Evolutionary conservation across 2,113 vertebrate species (phyloP).

Genomic region (Zosterops borbonicus): DNA sequence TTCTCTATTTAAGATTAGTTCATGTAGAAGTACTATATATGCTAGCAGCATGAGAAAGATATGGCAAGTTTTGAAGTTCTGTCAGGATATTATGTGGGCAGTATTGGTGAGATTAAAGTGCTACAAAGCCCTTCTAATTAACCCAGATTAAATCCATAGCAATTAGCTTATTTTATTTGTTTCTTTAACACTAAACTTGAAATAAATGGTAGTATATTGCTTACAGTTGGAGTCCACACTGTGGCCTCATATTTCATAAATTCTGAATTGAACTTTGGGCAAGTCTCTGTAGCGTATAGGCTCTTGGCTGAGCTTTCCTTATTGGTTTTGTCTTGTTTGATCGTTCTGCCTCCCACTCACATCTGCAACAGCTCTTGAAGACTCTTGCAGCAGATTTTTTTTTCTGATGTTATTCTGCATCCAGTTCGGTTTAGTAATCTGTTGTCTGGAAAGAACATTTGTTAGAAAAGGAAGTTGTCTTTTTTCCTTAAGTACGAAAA

Average conservation of each 20-base stretch:
- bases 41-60: background rate
- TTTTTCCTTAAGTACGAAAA: background rate
- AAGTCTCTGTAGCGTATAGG: background rate
- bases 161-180: background rate
- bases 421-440: background rate
- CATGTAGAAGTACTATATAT: background rate
- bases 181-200: background rate
- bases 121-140: background rate
- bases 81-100: background rate
- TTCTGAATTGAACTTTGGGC: background rate
- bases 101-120: background rate
- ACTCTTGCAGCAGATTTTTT: background rate
- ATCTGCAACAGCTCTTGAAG: background rate
- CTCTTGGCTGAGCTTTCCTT: background rate
- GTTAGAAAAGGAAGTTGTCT: background rate
- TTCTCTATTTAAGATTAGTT: background rate
- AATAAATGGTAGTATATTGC: background rate
- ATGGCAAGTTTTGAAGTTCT: background rate
- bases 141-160: background rate
- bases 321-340: background rate
- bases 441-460: background rate
- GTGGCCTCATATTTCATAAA: background rate
- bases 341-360: background rate
- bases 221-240: background rate
- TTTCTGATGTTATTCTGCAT: background rate